Evolutionary conservation across 23 tunicate genomes (phyloP).

Genomic region (Oikopleura albicans): DNA sequence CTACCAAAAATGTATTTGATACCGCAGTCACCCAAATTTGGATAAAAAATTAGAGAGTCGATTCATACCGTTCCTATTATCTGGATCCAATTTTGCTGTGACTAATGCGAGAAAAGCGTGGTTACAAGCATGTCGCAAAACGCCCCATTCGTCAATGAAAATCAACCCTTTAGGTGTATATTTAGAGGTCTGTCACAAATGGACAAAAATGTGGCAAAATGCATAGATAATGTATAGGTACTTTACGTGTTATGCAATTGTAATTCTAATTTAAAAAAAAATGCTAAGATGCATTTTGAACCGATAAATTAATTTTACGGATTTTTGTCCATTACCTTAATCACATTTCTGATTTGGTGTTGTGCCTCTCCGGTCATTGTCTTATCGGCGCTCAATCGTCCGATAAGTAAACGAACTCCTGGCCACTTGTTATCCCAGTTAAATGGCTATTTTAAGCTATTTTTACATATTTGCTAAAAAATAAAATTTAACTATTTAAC

Average conservation of each 20-base stretch:
- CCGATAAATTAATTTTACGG: no score
- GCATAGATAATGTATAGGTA: no score
- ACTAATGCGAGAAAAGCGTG: constrained; percentile 7
- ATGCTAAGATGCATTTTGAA: no score
- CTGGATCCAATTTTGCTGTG: neutral
- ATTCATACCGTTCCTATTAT: constrained; percentile 28
- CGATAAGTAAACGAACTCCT: constrained; percentile 55
- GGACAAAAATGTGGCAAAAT: no score
- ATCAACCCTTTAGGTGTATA: neutral
- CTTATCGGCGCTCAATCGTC: constrained; percentile 29
- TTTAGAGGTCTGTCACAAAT: neutral
- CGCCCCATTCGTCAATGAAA: neutral
- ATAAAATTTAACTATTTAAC: no score
- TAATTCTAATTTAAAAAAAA: no score
- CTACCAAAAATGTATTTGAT: no score
- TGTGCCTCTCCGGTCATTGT: neutral
- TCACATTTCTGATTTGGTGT: neutral
- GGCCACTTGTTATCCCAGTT: constrained; percentile 74
- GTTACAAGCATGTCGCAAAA: neutral
- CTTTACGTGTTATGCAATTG: no score
- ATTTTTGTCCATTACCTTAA: no score
- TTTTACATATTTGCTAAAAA: no score
- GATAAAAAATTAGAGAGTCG: no score
- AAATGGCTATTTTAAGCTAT: constrained; percentile 34
- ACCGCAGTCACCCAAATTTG: no score